Evolutionary conservation across 2,113 vertebrate genomes (phyloP).

Genomic region (Zosterops japonicus): DNA sequence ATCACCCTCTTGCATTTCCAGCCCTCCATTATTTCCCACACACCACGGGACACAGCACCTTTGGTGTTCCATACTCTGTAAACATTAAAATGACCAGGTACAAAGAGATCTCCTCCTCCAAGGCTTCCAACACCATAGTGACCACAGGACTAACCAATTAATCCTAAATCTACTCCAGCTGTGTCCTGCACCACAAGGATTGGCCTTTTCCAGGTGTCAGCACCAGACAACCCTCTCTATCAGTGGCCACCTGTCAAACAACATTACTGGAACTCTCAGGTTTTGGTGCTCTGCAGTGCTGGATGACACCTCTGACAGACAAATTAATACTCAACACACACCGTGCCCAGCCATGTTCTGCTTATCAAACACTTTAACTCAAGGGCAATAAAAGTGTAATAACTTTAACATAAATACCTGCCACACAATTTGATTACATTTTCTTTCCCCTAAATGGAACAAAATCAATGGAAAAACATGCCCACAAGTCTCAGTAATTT

Average conservation of each 20-base stretch:
- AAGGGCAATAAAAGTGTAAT: background rate
- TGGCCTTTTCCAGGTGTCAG: background rate
- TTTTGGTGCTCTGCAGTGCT: background rate
- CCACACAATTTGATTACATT: background rate
- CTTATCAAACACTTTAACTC: background rate
- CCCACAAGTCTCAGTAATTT: background rate
- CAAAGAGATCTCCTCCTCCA: background rate
- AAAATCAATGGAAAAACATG: background rate
- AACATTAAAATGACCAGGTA: background rate
- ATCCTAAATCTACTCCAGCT: background rate
- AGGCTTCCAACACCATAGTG: background rate
- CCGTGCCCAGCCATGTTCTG: background rate
- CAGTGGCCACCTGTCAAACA: fast-evolving
- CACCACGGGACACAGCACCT: background rate
- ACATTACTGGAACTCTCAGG: background rate
- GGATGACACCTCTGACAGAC: background rate
- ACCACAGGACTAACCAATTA: background rate
- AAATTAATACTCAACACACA: background rate
- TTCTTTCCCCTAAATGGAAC: background rate
- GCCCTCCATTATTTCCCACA: background rate
- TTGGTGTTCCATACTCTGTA: fast-evolving
- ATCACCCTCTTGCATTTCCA: background rate
- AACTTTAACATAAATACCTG: background rate
- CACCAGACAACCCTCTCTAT: background rate
- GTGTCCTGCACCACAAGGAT: background rate